These are phyloP conservation scores for Thecocarcelia acutangulata DNA, from an alignment of 2,888 invertebrate genomes.

Conservation along the genomic window DNA sequence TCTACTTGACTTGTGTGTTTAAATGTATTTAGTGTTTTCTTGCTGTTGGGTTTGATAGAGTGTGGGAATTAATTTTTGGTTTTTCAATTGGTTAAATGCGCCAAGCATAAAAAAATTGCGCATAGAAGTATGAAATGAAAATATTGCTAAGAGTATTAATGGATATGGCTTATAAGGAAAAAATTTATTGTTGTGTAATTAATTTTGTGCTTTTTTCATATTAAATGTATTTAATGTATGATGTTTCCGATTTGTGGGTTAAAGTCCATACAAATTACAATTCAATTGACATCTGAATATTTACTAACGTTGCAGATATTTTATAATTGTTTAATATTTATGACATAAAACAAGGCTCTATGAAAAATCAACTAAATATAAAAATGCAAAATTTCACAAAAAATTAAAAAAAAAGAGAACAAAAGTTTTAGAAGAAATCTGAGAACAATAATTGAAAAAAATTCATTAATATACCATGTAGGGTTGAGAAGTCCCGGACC, in stretches of 20 bases:
- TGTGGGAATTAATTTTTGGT: slow-evolving; percentile 61
- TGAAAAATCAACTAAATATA: too few relatives aligned
- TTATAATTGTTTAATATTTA: neutral
- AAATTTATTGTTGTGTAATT: slow-evolving; percentile 49
- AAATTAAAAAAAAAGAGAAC: too few relatives aligned
- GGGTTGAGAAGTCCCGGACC: too few relatives aligned
- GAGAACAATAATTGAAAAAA: too few relatives aligned
- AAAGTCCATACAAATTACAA: slow-evolving; percentile 52
- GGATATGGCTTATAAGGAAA: slow-evolving; percentile 39
- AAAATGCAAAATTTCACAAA: too few relatives aligned
- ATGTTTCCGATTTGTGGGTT: slow-evolving; percentile 44
- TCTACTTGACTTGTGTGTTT: slow-evolving; percentile 42
- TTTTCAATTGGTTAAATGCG: slow-evolving; percentile 52
- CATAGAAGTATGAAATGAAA: slow-evolving; percentile 49
- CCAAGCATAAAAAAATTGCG: slow-evolving; percentile 32
- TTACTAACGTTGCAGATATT: neutral
- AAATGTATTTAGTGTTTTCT: slow-evolving; percentile 54
- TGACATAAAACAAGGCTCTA: too few relatives aligned
- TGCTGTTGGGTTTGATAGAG: slow-evolving; percentile 52
- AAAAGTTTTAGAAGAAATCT: too few relatives aligned
- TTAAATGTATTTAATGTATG: slow-evolving; percentile 17
- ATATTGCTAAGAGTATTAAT: slow-evolving; percentile 45
- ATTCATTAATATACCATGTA: too few relatives aligned
- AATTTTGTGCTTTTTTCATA: slow-evolving; percentile 26
- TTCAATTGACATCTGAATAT: slow-evolving; percentile 34